Base-by-base conservation (phyloP, 2,113 vertebrate species). In the Lepisosteus osseus region DNA sequence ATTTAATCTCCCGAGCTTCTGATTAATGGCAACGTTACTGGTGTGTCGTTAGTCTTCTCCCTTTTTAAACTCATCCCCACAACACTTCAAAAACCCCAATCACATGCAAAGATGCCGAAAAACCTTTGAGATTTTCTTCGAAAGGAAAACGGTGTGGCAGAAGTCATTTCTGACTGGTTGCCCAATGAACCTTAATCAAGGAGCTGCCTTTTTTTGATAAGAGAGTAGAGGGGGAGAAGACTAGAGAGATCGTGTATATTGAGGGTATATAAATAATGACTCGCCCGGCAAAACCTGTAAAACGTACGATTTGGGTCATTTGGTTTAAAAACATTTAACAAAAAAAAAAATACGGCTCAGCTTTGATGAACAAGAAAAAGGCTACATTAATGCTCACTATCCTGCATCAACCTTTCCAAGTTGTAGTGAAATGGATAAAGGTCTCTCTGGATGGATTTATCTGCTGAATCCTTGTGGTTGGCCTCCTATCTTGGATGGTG, bases 391-490 rank as follows among this genome's bases (percentile, higher is more conserved):
- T 85, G 83, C 86, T 75, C 80, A 76, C 84, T 92, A 88, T 88
- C 90, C 65, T 74, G 85, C 85, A 84, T 61, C 80, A 89, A 85
- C n/a, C 69, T 91, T 90, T 90, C 90, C 87, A 85, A 90, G 84
- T 89, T 79, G 86, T 88, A 91, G 54, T 84, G 88, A 92, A 93
- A 92, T 84, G 87, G 87, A 90, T 90, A 92, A 86, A 87, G 86
- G 89, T 90, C 88, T 94, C 90, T 86, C 85, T 81, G 91, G 90
- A 92, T 86, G 88, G 90, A 84, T 93, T 93, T 94, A 94, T 93
- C 91, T 91, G 81, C 87, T 93, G 92, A 94, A 92, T 93, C 93
- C 94, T 93, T 91, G 90, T 87, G 88, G 90, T 80, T 92, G 90
- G 91, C 90, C 85, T 89, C 82, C 89, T 92, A 92, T 94, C 93